Conservation (phyloP, 2,113 vertebrate genomes). For the Nyctibius bracteatus region DNA sequence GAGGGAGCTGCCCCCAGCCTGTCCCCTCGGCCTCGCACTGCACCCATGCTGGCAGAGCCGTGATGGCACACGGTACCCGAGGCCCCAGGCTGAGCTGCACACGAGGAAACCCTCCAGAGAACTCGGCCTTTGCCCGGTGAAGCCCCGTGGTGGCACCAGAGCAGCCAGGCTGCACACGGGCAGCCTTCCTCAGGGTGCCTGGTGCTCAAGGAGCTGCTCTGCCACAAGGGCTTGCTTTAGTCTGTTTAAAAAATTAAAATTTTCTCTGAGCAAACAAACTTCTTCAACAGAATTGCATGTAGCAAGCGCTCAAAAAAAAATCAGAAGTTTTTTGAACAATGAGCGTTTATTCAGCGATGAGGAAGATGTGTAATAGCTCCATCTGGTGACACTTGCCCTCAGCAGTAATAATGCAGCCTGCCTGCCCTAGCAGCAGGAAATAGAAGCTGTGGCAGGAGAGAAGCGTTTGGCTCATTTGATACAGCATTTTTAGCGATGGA, state of each 20-base stretch:
- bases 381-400: neutral
- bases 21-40: fast-evolving
- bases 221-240: fast-evolving
- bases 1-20: neutral
- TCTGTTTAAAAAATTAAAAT: fast-evolving
- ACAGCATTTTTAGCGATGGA: neutral
- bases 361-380: neutral
- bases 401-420: neutral
- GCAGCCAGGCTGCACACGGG: neutral
- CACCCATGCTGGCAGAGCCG: fast-evolving
- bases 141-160: fast-evolving
- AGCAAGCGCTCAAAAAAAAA: neutral
- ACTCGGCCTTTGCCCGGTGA: fast-evolving
- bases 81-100: neutral
- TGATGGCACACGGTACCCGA: fast-evolving
- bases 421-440: neutral
- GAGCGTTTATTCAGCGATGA: neutral
- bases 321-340: neutral
- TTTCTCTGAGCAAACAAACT: neutral
- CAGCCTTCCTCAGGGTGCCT: fast-evolving
- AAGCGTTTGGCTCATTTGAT: fast-evolving
- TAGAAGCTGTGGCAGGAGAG: neutral
- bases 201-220: fast-evolving
- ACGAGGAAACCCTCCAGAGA: fast-evolving
- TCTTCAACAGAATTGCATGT: neutral